phyloP scores from a whole-genome alignment of 2,113 vertebrate genomes.

The Bos indicus region DNA sequence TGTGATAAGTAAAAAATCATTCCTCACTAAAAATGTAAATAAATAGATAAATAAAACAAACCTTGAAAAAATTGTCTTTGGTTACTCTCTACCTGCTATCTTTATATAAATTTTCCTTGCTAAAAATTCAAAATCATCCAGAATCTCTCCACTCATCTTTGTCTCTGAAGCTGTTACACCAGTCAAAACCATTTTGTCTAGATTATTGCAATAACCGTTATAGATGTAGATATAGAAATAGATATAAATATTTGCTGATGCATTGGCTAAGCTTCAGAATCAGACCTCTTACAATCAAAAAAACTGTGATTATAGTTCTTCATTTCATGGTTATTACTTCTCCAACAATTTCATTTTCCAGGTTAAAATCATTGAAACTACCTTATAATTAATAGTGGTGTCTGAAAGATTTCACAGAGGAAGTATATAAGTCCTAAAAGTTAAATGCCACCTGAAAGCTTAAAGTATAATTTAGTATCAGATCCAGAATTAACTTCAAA shows the following conservation, averaged over 20 bases:
- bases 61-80: background rate
- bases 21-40: background rate
- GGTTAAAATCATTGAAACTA: background rate
- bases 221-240: background rate
- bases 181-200: background rate
- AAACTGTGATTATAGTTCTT: background rate
- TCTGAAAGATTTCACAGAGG: background rate
- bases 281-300: background rate
- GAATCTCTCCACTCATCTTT: background rate
- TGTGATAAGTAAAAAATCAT: background rate
- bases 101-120: background rate
- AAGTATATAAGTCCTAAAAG: background rate
- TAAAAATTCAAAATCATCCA: background rate
- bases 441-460: background rate
- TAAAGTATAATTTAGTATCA: background rate
- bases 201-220: background rate
- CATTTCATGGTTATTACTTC: background rate
- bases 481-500: background rate
- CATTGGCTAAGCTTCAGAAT: background rate
- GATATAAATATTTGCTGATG: background rate
- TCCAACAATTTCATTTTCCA: background rate
- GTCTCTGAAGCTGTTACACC: background rate
- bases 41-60: background rate
- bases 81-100: background rate
- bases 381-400: background rate